Evolutionary conservation across 1,140 invertebrate genomes (phyloP), one percentile per base, ranked within the genome.

Genomic region (Conus betulinus): DNA sequence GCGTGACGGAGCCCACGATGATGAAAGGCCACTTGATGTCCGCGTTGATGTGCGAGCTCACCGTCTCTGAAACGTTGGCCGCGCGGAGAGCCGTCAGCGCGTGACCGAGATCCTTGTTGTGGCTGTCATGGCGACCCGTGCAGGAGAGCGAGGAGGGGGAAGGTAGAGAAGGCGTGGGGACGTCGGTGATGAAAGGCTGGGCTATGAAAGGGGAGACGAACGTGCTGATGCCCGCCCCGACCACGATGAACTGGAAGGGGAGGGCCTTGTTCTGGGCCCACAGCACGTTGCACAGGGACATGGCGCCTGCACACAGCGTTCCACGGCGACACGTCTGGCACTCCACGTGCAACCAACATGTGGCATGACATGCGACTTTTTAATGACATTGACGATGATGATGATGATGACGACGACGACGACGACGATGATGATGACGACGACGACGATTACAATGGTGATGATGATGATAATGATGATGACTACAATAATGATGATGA

Each of bases 191-290:
- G 85, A 90, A 88, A 15, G 87, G 89, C n/a, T 86, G n/a, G 7
- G 87, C 89, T 39, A 90, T 63, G 84, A 90, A 90, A 20, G 89
- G 87, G 17, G 87, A 78, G 71, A 90, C 11, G 81, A 90, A 90
- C n/a, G 89, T 67, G 17, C 71, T 85, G 55, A 90, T 67, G 53
- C 82, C 87, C 7, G 79, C 89, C 5, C 71, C 84, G 8, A 87
- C 67, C 10, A 88, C 76, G 60, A 90, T 81, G 71, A 90, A 88
- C 85, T 90, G 89, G 63, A 89, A 85, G 25, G 84, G 53, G 5
- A 89, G 52, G 20, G 78, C 88, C 20, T 89, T 89, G 83, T 86
- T 51, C 5, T 83, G 39, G 39, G 78, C 39, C 84, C 84, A 85
- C 57, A 89, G 27, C 15, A 86, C 20, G 76, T 83, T 86, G 63